These are phyloP conservation scores for Cydia strobilella DNA, from an alignment of 1,140 invertebrate genomes.

Conservation along the genomic window DNA sequence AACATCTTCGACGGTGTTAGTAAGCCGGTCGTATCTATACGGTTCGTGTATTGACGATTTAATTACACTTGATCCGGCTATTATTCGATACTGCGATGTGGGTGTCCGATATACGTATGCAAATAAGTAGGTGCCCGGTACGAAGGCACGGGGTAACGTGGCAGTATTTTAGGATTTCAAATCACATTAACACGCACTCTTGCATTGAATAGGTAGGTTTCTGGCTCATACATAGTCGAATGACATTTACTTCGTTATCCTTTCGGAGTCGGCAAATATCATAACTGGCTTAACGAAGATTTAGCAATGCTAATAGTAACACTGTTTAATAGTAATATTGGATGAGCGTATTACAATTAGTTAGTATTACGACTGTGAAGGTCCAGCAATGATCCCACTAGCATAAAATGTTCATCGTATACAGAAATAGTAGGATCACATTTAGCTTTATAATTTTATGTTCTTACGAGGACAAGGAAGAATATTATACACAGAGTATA, in stretches of 20 bases:
- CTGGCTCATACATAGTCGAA: not conserved
- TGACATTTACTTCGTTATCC: not conserved
- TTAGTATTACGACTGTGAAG: not conserved
- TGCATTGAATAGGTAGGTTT: not conserved
- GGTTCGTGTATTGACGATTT: constrained; percentile 78
- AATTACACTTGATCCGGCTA: constrained; percentile 76
- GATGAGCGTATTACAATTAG: constrained; percentile 5
- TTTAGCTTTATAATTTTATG: constrained; percentile 20
- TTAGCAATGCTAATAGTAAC: constrained; percentile 25
- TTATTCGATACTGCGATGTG: constrained; percentile 68
- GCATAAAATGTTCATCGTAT: constrained; percentile 1
- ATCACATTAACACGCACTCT: constrained; percentile 35
- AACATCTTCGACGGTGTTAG: constrained; percentile 57
- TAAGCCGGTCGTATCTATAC: constrained; percentile 64
- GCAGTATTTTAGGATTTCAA: constrained; percentile 54
- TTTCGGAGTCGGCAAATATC: not conserved
- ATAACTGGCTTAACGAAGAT: not conserved
- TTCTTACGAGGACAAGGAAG: constrained; percentile 5
- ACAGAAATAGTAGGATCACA: constrained; percentile 10
- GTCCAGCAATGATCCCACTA: not conserved
- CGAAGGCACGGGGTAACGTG: constrained; percentile 41
- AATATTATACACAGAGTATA: constrained; percentile 2
- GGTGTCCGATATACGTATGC: constrained; percentile 74
- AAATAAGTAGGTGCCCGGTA: constrained; percentile 48
- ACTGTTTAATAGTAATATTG: not conserved